Percentiles rank a stretch among this genome's conserved stretches.
Conservation (phyloP, 2,888 invertebrate genomes). For the Erebia ligea region DNA sequence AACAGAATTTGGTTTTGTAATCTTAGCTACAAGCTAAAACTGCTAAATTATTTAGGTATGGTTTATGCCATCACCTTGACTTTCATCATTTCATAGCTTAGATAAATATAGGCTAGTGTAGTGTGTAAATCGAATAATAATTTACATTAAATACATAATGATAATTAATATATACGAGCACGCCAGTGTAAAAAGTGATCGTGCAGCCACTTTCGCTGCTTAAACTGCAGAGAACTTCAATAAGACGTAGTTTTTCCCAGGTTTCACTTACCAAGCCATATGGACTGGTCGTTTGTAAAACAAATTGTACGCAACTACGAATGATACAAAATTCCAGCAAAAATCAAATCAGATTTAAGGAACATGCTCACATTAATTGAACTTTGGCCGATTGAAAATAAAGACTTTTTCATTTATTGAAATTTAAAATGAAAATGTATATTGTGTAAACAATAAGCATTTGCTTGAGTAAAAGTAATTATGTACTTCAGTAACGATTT, state of each 20-base stretch:
- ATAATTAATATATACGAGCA: constrained; percentile 19
- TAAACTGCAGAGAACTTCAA: constrained; percentile 20
- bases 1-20: too few relatives aligned
- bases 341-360: too few relatives aligned
- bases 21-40: too few relatives aligned
- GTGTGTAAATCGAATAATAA: constrained; percentile 19
- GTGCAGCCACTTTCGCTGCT: constrained; percentile 25
- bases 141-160: constrained; percentile 20
- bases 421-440: too few relatives aligned
- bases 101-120: constrained; percentile 16
- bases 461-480: too few relatives aligned
- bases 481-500: too few relatives aligned
- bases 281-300: constrained; percentile 1
- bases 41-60: too few relatives aligned
- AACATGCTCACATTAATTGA: too few relatives aligned
- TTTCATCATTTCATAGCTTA: constrained; percentile 3
- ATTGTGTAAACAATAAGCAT: too few relatives aligned
- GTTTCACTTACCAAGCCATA: constrained; percentile 17
- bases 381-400: too few relatives aligned
- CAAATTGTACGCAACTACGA: not conserved
- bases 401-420: too few relatives aligned
- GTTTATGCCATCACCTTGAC: not conserved
- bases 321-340: not conserved
- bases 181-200: constrained; percentile 18
- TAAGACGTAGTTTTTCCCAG: constrained; percentile 10